Evolutionary conservation across 2,797 vertebrate genomes (phyloP), one percentile per base, ranked within the genome.

Genomic region (Gila robusta): DNA sequence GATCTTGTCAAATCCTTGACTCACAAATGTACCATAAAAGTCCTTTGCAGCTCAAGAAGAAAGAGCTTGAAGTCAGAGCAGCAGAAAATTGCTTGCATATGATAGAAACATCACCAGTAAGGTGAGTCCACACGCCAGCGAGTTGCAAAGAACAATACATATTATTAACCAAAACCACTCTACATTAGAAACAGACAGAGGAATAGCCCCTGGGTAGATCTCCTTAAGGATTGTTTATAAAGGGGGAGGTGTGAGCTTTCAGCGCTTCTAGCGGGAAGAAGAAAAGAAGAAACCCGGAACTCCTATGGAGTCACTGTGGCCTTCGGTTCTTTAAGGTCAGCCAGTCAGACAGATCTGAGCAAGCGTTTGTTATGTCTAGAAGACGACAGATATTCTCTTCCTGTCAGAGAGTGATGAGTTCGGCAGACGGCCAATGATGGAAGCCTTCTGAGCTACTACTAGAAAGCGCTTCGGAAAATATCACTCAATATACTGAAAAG

Each of bases 61-160:
- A 64, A 64, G 62, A 32, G 62, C 26, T 28, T 3, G 26, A 52
- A 56, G 39, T 62, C 23, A 70, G 85, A 85, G 35, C 21, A 52
- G 32, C 17, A 78, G 74, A 82, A 87, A 89, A 89, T 80, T 83
- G 49, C 64, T 86, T 74, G 71, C 88, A 89, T 80, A 76, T 89
- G 87, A 54, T 54, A 81, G 23, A 85, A 77, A 87, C 26, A n/a
- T 70, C 56, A 16, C 11, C 62, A 62, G 28, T 56, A 44, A 85
- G 47, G 67, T 67, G 47, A 44, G n/a, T 35, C 35, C 28, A 64
- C 37, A 79, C 37, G 16, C 67, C 69, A 69, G 49, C 17, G 23
- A 52, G 85, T 62, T 52, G 47, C 49, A 73, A 47, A 44, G 83
- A 71, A 83, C 49, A 83, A 71, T 41, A 56, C 71, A 62, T 17